Conservation (phyloP, 2,888 invertebrate species). For the Parapristionchus giblindavisi region DNA sequence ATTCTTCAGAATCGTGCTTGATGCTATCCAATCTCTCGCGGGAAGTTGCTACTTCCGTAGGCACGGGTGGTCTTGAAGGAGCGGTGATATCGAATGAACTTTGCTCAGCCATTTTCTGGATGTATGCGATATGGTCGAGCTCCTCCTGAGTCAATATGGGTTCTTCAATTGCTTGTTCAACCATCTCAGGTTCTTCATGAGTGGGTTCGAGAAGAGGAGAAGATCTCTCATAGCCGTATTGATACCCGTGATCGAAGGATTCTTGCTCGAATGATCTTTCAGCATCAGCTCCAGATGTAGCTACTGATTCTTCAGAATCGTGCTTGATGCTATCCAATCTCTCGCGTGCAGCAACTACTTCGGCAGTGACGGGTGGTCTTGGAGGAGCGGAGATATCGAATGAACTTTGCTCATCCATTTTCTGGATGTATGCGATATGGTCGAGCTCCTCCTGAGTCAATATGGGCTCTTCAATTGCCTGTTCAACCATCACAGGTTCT, state of each 20-base stretch:
- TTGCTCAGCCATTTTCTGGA: slow-evolving; percentile 38
- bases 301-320: slow-evolving; percentile 9
- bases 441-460: slow-evolving; percentile 45
- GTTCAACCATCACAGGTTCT: neutral
- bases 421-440: slow-evolving; percentile 42
- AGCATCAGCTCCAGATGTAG: slow-evolving; percentile 40
- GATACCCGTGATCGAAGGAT: slow-evolving; percentile 3
- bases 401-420: slow-evolving; percentile 35
- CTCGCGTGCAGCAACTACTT: slow-evolving; percentile 10
- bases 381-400: slow-evolving; percentile 10
- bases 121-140: slow-evolving; percentile 43
- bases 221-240: slow-evolving; percentile 14
- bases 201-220: neutral
- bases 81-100: slow-evolving; percentile 8
- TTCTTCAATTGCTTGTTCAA: neutral
- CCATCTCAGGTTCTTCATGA: slow-evolving; percentile 21
- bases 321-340: neutral
- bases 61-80: slow-evolving; percentile 4
- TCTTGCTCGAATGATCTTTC: slow-evolving; percentile 36
- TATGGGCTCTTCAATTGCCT: slow-evolving; percentile 5
- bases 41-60: neutral
- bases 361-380: neutral
- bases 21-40: slow-evolving; percentile 1
- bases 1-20: no score
- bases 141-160: slow-evolving; percentile 43